Evolutionary conservation across 2,888 invertebrate species (phyloP), one percentile per base, ranked within the genome.

Genomic region (Agonum fuliginosum): DNA sequence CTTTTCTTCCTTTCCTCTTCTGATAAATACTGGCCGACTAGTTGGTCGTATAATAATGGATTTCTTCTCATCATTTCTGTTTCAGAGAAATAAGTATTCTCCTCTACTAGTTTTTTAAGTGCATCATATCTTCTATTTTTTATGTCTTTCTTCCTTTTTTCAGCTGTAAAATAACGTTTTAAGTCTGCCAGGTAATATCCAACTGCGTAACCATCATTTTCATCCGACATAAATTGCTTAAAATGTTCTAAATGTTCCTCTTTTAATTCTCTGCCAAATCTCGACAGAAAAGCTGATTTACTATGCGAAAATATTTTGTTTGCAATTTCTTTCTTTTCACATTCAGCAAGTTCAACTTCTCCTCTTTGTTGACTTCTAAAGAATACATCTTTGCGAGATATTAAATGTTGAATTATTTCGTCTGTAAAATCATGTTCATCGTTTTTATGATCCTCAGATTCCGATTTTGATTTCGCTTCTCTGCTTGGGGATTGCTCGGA

Each of bases 31-130:
- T 93, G 94, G 0, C 97, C 98, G 48, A 98, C 90, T 81, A 98
- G 88, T 83, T 97, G 94, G 80, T 98, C 95, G 87, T 96, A 98
- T 0, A 98, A 87, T 71, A 95, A 88, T 0, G 98, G 98, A 86
- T 97, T 95, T 78, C 98, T 88, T 81, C 92, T 93, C 91, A 96
- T 95, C 98, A 98, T 98, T 88, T 96, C 95, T 78, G 91, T 92
- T 85, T 98, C 97, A 84, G 94, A 94, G 83, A 98, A 98, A 86
- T 97, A 98, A 22, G 90, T 88, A 81, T 91, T 89, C 80, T 92
- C 90, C 69, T 89, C 87, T 41, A 94, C 88, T 80, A 97, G 86
- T 82, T 92, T 89, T 82, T 94, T 91, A 83, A 97, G 87, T 0
- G 97, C 97, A 83, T 93, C 91, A 84, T 91, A 97, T 43, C 97